Evolutionary conservation across 2,797 vertebrate species (phyloP).

Genomic region (Micropoecilia bifurca): DNA sequence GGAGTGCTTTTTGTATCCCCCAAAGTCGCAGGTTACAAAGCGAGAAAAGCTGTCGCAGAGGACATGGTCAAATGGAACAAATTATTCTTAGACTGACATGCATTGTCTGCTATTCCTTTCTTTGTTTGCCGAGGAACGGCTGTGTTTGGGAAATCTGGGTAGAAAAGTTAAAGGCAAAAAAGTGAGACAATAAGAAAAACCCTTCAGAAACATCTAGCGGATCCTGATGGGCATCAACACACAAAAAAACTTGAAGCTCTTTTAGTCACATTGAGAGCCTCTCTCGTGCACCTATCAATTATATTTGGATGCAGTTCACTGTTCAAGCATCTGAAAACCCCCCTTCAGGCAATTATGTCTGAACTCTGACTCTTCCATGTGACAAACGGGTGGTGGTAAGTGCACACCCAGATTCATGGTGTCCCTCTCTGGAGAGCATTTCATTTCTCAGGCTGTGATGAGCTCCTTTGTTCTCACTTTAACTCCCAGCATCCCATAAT

Average conservation of each 20-base stretch:
- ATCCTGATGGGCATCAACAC: conserved; percentile 6
- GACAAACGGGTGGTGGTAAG: conserved; percentile 41
- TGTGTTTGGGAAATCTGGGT: conserved; percentile 13
- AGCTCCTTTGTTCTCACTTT: conserved; percentile 75
- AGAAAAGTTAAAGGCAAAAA: neutral
- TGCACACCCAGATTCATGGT: conserved; percentile 44
- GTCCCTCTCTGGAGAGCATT: conserved; percentile 64
- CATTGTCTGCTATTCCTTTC: conserved; percentile 8
- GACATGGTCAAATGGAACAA: neutral
- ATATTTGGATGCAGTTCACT: conserved; percentile 20
- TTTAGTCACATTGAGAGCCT: conserved; percentile 13
- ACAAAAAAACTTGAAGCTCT: conserved; percentile 1
- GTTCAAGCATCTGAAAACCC: conserved; percentile 36
- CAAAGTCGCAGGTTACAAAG: conserved; percentile 5
- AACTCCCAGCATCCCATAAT: conserved; percentile 69
- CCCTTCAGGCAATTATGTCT: conserved; percentile 56
- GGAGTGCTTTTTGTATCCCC: neutral
- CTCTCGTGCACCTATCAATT: conserved; percentile 20
- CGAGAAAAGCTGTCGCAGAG: conserved; percentile 3
- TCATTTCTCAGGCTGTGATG: conserved; percentile 65
- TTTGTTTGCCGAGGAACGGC: neutral
- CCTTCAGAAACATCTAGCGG: conserved; percentile 11
- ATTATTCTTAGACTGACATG: conserved; percentile 1
- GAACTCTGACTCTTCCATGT: conserved; percentile 46
- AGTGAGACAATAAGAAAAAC: conserved; percentile 19